A percentile compares a stretch with the other conserved stretches of the same genome.
Evolutionary conservation across 2,888 invertebrate genomes (phyloP).

Genomic region (Cephalotes varians): DNA sequence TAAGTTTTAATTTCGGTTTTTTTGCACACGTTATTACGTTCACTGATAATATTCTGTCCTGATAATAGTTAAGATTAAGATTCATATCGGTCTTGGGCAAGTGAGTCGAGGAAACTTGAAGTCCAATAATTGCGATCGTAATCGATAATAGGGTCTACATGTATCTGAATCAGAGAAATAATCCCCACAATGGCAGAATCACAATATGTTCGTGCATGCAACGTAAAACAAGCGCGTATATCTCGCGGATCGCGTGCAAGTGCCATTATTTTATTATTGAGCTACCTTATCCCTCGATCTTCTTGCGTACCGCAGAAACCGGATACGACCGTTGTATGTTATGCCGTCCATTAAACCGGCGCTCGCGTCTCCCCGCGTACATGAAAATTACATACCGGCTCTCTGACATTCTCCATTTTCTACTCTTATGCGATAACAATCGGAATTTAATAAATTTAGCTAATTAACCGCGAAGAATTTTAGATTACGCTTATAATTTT

Average conservation of each 20-base stretch:
- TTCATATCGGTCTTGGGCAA: constrained; percentile 11
- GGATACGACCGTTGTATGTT: constrained; percentile 66
- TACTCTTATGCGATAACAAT: constrained; percentile 18
- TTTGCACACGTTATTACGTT: background rate
- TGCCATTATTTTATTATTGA: constrained; percentile 73
- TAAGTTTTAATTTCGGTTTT: background rate
- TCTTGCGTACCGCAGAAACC: constrained; percentile 66
- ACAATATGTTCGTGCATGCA: constrained; percentile 59
- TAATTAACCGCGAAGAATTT: constrained; percentile 39
- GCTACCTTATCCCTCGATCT: constrained; percentile 67
- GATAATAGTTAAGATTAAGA: constrained; percentile 28
- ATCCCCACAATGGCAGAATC: constrained; percentile 49
- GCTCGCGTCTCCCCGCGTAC: constrained; percentile 15
- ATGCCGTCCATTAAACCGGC: constrained; percentile 60
- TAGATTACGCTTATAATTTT: constrained; percentile 9
- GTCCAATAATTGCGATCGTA: constrained; percentile 31
- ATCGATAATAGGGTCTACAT: constrained; percentile 29
- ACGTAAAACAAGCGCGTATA: constrained; percentile 47
- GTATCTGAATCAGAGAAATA: constrained; percentile 69
- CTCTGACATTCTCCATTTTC: constrained; percentile 32
- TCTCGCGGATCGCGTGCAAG: constrained; percentile 65
- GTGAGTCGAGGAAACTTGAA: constrained; percentile 17
- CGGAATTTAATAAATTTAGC: constrained; percentile 33
- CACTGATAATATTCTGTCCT: constrained; percentile 21
- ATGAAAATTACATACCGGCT: constrained; percentile 32